Base-by-base conservation (phyloP, 2,113 vertebrate genomes). In the Rhinolophus sinicus region DNA sequence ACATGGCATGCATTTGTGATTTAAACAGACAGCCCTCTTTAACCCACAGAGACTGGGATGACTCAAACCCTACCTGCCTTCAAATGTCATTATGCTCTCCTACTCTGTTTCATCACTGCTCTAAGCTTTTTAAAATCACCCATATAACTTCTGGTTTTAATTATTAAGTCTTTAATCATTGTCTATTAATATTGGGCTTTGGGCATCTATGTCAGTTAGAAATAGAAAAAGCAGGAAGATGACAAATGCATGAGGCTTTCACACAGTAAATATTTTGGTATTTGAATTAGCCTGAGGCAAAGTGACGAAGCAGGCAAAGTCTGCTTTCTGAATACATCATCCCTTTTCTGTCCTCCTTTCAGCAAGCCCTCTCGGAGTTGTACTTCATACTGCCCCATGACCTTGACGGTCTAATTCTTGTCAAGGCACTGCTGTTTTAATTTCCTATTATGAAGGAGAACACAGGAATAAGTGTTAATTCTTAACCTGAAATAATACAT, bases 161-260 rank as follows among this genome's bases (percentile, higher is more conserved):
- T 87, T 35, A 84, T 0, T 35, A 11, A 82, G 60, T 58, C 40
- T 76, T 77, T 81, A 96, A 62, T 73, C 58, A 67, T 3, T 92
- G n/a, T 58, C 73, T 84, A n/a, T 87, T 90, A 90, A 88, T 85
- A 75, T 30, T 33, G 47, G 47, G 86, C 21, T 52, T 64, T 30
- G 40, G 87, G n/a, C 5, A 58, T 35, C 40, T 92, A 69, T 65
- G 89, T 94, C 35, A 56, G 16, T 40, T 76, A 90, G 35, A 47
- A 89, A 88, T n/a, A 69, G 65, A 91, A 92, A 85, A 56, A 52
- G 8, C 52, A 91, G 58, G 30, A 94, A 93, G 44, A 93, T 70
- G 52, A n/a, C 73, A 93, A 62, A 80, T 28, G 21, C 65, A 64
- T 9, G 33, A 83, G 26, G 38, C n/a, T 65, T 92, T 89, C n/a